These are phyloP conservation scores for Physella acuta DNA, from an alignment of 1,140 invertebrate species.

Conservation along the genomic window DNA sequence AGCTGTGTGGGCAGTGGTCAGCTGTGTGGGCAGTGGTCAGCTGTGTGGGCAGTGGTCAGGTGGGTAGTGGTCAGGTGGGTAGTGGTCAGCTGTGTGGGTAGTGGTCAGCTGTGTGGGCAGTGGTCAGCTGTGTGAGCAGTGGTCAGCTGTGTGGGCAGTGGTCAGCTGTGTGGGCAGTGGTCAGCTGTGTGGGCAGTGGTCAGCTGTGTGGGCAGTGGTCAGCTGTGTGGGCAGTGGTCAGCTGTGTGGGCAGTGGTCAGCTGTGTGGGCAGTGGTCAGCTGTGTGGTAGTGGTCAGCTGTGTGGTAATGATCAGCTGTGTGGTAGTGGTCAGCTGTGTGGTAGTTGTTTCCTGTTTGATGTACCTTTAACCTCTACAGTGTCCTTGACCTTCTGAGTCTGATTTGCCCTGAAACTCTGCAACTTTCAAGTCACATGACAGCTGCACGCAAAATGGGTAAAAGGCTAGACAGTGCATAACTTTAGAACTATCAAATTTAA, in stretches of 20 bases:
- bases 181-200: constrained; percentile 25
- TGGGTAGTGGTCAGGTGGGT: constrained; percentile 44
- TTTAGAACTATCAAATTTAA: neutral
- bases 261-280: constrained; percentile 34
- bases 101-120: neutral
- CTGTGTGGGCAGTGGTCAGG: constrained; percentile 20
- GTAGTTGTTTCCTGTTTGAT: neutral
- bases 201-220: neutral
- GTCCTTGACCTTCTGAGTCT: constrained; percentile 20
- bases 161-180: constrained; percentile 41
- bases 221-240: constrained; percentile 48
- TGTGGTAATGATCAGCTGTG: neutral
- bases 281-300: constrained; percentile 45
- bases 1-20: neutral
- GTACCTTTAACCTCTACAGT: constrained; percentile 7
- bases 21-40: constrained; percentile 47
- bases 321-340: neutral
- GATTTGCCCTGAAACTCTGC: neutral
- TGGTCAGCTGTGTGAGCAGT: constrained; percentile 52
- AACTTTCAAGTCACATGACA: neutral
- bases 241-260: constrained; percentile 22
- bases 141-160: constrained; percentile 29
- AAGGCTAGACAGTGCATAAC: neutral
- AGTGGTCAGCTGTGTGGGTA: constrained; percentile 28
- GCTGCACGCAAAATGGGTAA: neutral